A percentile compares a stretch with the other conserved stretches of the same genome.
Conservation (phyloP, 1,140 invertebrate genomes). For the Ruditapes philippinarum region DNA sequence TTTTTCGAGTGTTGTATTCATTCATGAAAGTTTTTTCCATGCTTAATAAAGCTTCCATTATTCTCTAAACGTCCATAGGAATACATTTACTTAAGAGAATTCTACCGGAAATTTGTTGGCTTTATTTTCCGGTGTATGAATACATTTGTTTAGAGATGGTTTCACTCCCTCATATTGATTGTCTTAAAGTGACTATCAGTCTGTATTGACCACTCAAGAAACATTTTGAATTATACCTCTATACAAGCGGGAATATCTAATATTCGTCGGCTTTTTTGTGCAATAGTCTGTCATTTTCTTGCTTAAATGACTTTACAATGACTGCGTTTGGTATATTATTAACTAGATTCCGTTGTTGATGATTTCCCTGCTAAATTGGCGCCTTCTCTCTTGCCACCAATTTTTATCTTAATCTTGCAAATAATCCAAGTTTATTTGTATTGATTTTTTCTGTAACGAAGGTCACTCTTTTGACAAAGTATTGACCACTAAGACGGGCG, state of each 20-base stretch:
- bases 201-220: constrained; percentile 26
- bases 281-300: constrained; percentile 28
- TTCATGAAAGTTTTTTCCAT: too few relatives aligned
- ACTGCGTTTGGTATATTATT: constrained; percentile 24
- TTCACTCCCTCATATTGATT: constrained; percentile 3
- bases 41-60: too few relatives aligned
- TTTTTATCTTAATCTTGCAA: not conserved
- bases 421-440: constrained; percentile 29
- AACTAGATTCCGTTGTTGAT: constrained; percentile 35
- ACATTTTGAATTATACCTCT: constrained; percentile 24
- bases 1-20: too few relatives aligned
- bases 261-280: constrained; percentile 12
- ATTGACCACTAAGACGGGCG: not conserved
- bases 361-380: constrained; percentile 7
- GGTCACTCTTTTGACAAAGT: not conserved
- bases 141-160: not conserved
- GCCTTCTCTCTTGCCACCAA: not conserved
- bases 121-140: constrained; percentile 32
- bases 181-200: constrained; percentile 9
- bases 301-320: not conserved
- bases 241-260: constrained; percentile 11
- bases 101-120: constrained; percentile 12
- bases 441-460: constrained; percentile 9
- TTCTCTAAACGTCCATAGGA: not conserved
- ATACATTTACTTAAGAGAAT: not conserved